Base-by-base conservation (phyloP, 1,140 invertebrate genomes). In the Euglossa dilemma region DNA sequence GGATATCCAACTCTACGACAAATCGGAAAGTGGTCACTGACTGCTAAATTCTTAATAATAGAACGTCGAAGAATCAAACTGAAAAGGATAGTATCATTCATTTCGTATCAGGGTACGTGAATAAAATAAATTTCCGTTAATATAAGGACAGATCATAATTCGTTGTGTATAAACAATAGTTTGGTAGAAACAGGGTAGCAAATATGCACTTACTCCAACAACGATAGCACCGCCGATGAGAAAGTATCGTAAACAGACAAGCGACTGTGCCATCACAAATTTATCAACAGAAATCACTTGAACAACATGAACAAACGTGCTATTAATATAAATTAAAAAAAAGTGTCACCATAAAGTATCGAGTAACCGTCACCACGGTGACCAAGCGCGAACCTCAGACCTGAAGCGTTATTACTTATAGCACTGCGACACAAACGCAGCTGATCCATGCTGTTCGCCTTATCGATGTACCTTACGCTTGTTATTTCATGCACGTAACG, bases 181-280 rank as follows among this genome's bases (percentile, higher is more conserved):
- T 14, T 1, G 11, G 43, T 25, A n/a, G 6, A 14, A 54, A 14
- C n/a, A 59, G 50, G 23, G 56, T 25, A 66, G 11, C 0, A 72
- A 63, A 69, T 63, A 59, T 74, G 25, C 61, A 93, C 92, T 93
- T 88, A 93, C 92, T 20, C 89, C 91, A 43, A 93, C 81, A 18
- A 92, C n/a, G 63, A 93, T 70, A 52, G 91, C 86, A 77, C 88
- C 89, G 14, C 63, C 76, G 23, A 91, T 66, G n/a, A 93, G 88
- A 59, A 92, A 83, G 28, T 90, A 93, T 8, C 88, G 90, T 12
- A 92, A 85, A 75, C 92, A 93, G 43, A 28, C 67, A 50, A 91
- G 77, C 57, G 81, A 77, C 12, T 64, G 71, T 81, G 86, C 87
- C 91, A 92, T 92, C 20, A 54, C 70, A 43, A 63, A 47, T 69